phyloP scores from a whole-genome alignment of 2,888 invertebrate species.

The Agrochola litura region DNA sequence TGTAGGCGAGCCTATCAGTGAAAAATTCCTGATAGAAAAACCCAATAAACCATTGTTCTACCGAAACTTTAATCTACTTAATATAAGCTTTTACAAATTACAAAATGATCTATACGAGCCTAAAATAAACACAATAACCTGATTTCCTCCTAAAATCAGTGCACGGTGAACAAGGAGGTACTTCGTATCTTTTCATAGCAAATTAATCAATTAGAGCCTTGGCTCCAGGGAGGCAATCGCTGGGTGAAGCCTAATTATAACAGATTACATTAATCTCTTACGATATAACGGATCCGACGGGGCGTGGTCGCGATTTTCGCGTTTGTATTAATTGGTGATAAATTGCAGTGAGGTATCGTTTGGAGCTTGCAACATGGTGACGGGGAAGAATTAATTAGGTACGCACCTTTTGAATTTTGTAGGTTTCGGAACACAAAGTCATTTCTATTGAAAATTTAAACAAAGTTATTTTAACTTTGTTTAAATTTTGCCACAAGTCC shows the following conservation, averaged over 20 bases:
- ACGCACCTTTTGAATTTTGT: constrained; percentile 15
- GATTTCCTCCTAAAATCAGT: constrained; percentile 53
- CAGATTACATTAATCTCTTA: constrained; percentile 73
- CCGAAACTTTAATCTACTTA: neutral
- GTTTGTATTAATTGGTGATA: constrained; percentile 50
- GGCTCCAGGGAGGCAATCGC: constrained; percentile 66
- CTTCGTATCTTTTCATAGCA: constrained; percentile 67
- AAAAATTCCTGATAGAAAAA: too few relatives aligned
- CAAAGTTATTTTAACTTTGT: too few relatives aligned
- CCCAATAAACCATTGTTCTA: too few relatives aligned
- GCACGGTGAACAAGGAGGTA: constrained; percentile 45
- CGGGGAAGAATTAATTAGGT: constrained; percentile 21
- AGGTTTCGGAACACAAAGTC: neutral
- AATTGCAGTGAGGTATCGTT: constrained; percentile 28
- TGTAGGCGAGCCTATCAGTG: neutral
- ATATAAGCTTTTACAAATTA: constrained; percentile 11
- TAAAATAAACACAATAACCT: constrained; percentile 30
- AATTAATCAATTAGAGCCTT: constrained; percentile 71
- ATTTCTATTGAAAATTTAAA: too few relatives aligned
- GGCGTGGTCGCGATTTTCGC: constrained; percentile 51
- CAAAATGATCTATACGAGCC: constrained; percentile 13
- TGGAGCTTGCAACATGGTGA: neutral
- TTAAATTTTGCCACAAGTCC: too few relatives aligned
- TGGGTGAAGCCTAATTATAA: constrained; percentile 72
- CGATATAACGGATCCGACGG: constrained; percentile 60